Base-by-base conservation (phyloP, 2,888 invertebrate species). In the Resseliella maxima region DNA sequence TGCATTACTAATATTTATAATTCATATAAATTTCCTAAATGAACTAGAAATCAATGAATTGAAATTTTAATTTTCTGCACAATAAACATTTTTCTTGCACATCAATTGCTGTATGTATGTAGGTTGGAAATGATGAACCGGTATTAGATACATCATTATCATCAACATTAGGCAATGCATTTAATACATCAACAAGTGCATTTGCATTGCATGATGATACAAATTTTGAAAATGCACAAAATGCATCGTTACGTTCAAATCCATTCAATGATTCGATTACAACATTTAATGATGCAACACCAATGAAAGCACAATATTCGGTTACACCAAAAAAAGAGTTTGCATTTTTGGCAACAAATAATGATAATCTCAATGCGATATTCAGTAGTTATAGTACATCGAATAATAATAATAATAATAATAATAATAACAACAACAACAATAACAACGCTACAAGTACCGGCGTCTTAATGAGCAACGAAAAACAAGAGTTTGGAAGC, bases 31-130 rank as follows among this genome's bases (percentile, higher is more conserved):
- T n/a, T n/a, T n/a, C n/a, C n/a, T n/a, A n/a, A 85, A 21, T 18
- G 96, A 97, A 90, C 96, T 95, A 90, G 94, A 95, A 89, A 94
- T 96, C 89, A 92, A 95, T 89, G 97, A 97, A 92, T 96, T 97
- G 95, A 96, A 96, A 94, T 96, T 96, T 88, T 91, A 50, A 50
- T 24, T 59, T 59, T 24, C 41, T 59, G 59, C 59, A 59, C 59
- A n/a, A 18, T 18, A 50, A 10, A 50, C 41, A 41, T 12, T 8
- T 12, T 8, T 18, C 10, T 12, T 59, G 59, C 59, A 59, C 59
- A n/a, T 59, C 5, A 12, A 72, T 18, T 24, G 3, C 59, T 50
- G 3, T 50, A 59, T 24, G 2, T 90, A 64, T 72, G 21, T 83
- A 83, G 83, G 83, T 83, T 83, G 41, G 24, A 41, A 41, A 38